Base-by-base conservation (phyloP, 2,888 invertebrate species). In the Tillus elongatus region DNA sequence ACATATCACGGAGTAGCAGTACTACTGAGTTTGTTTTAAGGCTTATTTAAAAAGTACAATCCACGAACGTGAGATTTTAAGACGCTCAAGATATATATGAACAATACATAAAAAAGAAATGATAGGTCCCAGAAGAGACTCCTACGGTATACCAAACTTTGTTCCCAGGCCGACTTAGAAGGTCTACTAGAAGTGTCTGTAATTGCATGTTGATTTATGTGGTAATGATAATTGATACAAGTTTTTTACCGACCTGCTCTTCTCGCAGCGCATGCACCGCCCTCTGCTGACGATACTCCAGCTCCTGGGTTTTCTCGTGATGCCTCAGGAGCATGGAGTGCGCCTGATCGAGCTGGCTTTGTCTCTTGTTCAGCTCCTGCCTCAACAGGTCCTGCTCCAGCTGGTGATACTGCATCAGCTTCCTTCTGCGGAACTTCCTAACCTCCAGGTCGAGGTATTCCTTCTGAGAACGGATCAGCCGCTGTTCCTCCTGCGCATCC, bases 301-400 rank as follows among this genome's bases (percentile, higher is more conserved):
- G 70, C 60, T 96, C 93, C 64, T 92, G 89, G 32, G 96, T 95
- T 64, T 90, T 88, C 62, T 96, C 95, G 68, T 98, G 97, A 66
- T 98, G 97, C 49, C 92, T 78, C 47, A 95, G 67, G 47, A 97
- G 70, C 86, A 96, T 91, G 33, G 78, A 74, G 67, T 98, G 97
- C 35, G 93, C 92, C 63, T 89, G 88, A 59, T 97, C 95, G 52
- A 97, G 65, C 62, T 98, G 97, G 49, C 88, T 86, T 63, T 93
- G 91, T 37, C 95, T 79, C 68, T 92, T 92, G 64, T 86, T 88
- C 57, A 97, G 69, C 70, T 97, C 97, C 88, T 95, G 64, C 1
- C 88, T 71, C 47, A 95, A 71, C 53, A 95, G 70, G 61, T 93
- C 91, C 69, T 91, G 87, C 62, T 95, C 91, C 58, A 92, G 74